Base-by-base conservation (phyloP, 64 coral and sea anemone genomes). In the Porites lutea region DNA sequence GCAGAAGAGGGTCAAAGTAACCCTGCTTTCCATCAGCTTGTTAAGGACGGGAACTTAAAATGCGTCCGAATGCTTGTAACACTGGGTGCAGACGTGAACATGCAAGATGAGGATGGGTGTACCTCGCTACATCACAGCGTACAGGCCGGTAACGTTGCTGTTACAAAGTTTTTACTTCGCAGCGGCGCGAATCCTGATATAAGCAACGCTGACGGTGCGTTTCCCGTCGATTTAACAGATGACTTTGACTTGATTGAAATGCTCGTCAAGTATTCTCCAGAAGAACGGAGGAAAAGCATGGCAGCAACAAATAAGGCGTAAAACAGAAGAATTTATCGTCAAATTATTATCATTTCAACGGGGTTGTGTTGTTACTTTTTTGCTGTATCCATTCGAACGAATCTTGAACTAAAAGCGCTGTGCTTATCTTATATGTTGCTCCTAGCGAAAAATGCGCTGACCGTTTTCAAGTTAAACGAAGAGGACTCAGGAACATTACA, bases 191-290 rank as follows among this genome's bases (percentile, higher is more conserved):
- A 99, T 19, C 97, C 97, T 54, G 94, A 96, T 47, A 87, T 99
- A 10, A 66, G 69, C 18, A 92, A 96, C 71, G 16, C 52, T 8
- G 83, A 96, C 58, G 91, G 91, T 8, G 87, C 93, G 65, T 89
- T 86, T 9, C 94, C 97, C 8, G 94, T 94, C 6, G 97, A 99
- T 94, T 93, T 96, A 18, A 99, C 97, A 13, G 97, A 99, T 27
- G 91, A 99, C 52, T 99, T 99, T 68, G 97, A 99, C 77, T 90
- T 99, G 86, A 91, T 99, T 72, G 97, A 99, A 79, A 60, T 99
- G 90, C 69, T 99, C 2, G 75, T 92, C 53, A 91, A 75, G 51
- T 93, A 94, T 84, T 96, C 91, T 4, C 92, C 95, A 13, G 95
- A 97, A 45, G 95, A 97, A 83, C 57, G 95, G 88, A 45, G 95